Conservation (phyloP, 2,888 invertebrate genomes). For the Cenopis cana region DNA sequence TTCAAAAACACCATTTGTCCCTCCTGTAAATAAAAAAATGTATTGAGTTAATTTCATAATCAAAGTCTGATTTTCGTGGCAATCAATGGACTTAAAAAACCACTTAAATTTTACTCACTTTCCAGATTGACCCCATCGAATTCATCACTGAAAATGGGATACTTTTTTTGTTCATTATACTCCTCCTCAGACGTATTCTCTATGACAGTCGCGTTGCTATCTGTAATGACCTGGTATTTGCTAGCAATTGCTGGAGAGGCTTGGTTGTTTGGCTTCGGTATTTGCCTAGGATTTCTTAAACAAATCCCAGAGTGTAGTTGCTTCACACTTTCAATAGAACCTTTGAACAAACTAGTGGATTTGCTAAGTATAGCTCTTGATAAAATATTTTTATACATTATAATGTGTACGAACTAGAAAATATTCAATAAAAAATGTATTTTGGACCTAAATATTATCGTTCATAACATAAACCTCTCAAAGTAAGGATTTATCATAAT, state of each 20-base stretch:
- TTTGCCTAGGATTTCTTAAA: constrained; percentile 70
- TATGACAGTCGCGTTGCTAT: constrained; percentile 88
- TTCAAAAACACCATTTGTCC: constrained; percentile 93
- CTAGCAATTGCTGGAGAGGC: constrained; percentile 79
- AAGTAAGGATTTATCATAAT: too few relatives aligned
- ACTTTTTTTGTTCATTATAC: constrained; percentile 57
- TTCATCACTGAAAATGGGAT: constrained; percentile 82
- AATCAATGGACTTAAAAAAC: too few relatives aligned
- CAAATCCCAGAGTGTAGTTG: constrained; percentile 71
- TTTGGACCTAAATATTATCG: not conserved
- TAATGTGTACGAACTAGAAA: not conserved
- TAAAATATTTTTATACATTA: constrained; percentile 37
- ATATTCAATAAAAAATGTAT: not conserved
- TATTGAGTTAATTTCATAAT: not conserved
- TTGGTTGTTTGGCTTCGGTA: constrained; percentile 65
- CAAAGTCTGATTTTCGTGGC: not conserved
- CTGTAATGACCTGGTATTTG: constrained; percentile 89
- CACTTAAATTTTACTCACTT: constrained; percentile 72
- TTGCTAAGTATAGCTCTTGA: constrained; percentile 15
- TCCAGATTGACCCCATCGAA: constrained; percentile 86
- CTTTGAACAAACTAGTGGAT: constrained; percentile 33
- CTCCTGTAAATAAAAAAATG: constrained; percentile 86
- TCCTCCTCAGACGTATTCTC: constrained; percentile 90
- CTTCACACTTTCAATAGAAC: constrained; percentile 55
- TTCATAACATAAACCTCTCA: constrained; percentile 13